Base-by-base conservation (phyloP, 2,888 invertebrate species). In the Caenorhabditis imperialis region DNA sequence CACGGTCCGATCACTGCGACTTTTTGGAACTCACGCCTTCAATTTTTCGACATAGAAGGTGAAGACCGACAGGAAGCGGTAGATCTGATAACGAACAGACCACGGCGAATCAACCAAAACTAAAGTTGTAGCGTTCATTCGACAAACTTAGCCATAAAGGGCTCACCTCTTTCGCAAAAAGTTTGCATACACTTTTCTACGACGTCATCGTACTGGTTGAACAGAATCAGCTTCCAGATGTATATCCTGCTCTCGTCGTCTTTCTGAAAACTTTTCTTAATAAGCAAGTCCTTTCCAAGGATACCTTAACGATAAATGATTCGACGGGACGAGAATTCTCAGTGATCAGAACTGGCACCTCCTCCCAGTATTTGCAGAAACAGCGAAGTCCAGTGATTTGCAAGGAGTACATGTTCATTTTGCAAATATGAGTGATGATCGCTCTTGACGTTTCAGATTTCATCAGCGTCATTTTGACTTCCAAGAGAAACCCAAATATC, bases 151-250 rank as follows among this genome's bases (percentile, higher is more conserved):
- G 55, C 61, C 50, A 61, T 48, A 62, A 18, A 22, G 10, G 22
- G 22, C 61, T 8, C 42, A 71, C 65, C 75, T 63, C 75, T 51
- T 42, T 75, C 75, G 27, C 69, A 75, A 45, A 75, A 75, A 1
- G 62, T 58, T 18, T 69, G 60, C 55, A 75, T 75, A 30, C 69
- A 62, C 22, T 75, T 75, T 0, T 57, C 58, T 2, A 75, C 75
- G 16, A 75, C 75, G 5, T 62, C 53, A 10, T 75, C 75, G 40
- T 48, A 57, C 30, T 70, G 54, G 40, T 75, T 75, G 48, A 75
- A 75, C 18, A 75, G 50, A 53, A 70, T 63, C 18, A 75, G 22
- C 27, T 75, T 75, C 75, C 75, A 75, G 1, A 70, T 37, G 37
- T 58, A 69, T 7, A 75, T 30, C 27, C 63, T 57, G 51, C 75